These are phyloP conservation scores for Aphrophora alni DNA, from an alignment of 2,888 invertebrate genomes.

Conservation along the genomic window DNA sequence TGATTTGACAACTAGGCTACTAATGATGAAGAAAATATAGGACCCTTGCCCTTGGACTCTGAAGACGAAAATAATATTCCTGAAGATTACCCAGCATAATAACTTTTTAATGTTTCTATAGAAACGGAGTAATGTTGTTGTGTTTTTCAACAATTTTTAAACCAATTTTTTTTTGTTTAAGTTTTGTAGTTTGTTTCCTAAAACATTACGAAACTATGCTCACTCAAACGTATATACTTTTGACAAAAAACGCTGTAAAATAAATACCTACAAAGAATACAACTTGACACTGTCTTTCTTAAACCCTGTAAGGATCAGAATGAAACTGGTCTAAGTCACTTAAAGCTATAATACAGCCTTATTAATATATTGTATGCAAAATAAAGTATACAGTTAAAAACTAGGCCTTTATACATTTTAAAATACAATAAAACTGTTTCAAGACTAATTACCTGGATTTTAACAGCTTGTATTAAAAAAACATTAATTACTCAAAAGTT, in stretches of 20 bases:
- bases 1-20: conserved; percentile 12
- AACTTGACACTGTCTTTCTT: conserved; percentile 15
- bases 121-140: conserved; percentile 2
- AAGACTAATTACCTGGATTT: background rate
- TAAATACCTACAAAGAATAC: conserved; percentile 20
- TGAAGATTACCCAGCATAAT: conserved; percentile 17
- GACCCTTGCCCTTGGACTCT: conserved; percentile 21
- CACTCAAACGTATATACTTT: background rate
- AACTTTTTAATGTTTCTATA: conserved; percentile 17
- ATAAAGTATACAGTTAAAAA: background rate
- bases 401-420: no score
- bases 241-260: conserved; percentile 6
- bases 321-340: background rate
- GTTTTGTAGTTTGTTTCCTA: background rate
- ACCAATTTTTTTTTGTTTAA: conserved; percentile 4
- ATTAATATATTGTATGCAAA: conserved; percentile 2
- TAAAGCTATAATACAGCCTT: background rate
- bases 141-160: background rate
- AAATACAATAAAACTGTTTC: conserved; percentile 10
- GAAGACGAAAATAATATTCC: conserved; percentile 25
- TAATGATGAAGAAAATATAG: conserved; percentile 19
- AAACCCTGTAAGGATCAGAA: conserved; percentile 1
- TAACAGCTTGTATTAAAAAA: conserved; percentile 12
- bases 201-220: conserved; percentile 19
- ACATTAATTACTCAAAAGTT: conserved; percentile 9